These are phyloP conservation scores for Myiozetetes cayanensis DNA, from an alignment of 2,113 vertebrate genomes.

Conservation along the genomic window DNA sequence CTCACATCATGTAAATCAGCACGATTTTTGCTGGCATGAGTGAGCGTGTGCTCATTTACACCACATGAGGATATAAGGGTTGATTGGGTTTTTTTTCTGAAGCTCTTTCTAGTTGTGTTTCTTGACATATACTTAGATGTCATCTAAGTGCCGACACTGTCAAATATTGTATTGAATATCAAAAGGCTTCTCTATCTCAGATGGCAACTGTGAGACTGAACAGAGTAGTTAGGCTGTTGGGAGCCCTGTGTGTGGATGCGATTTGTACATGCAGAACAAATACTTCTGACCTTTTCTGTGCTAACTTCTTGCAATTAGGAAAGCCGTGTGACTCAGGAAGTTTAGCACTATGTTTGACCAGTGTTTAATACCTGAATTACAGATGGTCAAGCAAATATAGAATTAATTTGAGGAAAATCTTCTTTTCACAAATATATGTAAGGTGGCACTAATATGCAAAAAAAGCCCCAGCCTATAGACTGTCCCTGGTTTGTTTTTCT, in stretches of 20 bases:
- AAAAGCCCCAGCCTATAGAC: neutral
- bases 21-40: neutral
- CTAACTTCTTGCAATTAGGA: slow-evolving; percentile 39
- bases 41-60: neutral
- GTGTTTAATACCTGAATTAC: neutral
- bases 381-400: neutral
- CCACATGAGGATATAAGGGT: neutral
- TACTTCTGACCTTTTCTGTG: slow-evolving; percentile 28
- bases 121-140: neutral
- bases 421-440: neutral
- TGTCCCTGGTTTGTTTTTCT: neutral
- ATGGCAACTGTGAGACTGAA: slow-evolving; percentile 22
- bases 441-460: neutral
- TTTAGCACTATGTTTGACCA: neutral
- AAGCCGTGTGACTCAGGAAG: slow-evolving; percentile 9
- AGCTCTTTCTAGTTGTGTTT: neutral
- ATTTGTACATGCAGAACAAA: slow-evolving; percentile 40
- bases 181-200: slow-evolving; percentile 39
- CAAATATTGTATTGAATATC: slow-evolving; percentile 44
- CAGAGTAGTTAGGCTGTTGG: neutral
- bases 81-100: neutral
- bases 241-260: slow-evolving; percentile 18
- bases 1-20: neutral
- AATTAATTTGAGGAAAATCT: neutral
- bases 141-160: neutral